phyloP scores from a whole-genome alignment of 1,140 invertebrate genomes.

The Plectrocnemia conspersa region DNA sequence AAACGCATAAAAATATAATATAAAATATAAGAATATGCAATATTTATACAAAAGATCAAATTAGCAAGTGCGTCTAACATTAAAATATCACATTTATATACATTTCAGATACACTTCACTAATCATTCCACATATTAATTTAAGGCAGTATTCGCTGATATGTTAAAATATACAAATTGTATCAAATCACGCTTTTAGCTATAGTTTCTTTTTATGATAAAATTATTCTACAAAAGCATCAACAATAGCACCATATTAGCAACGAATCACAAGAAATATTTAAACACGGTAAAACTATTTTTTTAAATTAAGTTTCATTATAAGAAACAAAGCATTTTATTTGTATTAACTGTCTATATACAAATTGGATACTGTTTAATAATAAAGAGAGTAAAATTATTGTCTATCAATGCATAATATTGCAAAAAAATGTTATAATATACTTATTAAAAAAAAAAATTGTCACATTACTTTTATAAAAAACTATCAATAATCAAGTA shows the following conservation, averaged over 20 bases:
- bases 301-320: too few species aligned
- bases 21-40: neutral
- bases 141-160: too few species aligned
- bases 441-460: neutral
- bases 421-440: neutral
- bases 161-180: too few species aligned
- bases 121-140: too few species aligned
- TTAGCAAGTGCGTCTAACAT: neutral
- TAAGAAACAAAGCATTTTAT: neutral
- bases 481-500: too few species aligned
- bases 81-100: neutral
- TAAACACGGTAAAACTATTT: too few species aligned
- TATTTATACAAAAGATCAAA: slow-evolving; percentile 8
- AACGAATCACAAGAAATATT: too few species aligned
- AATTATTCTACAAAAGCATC: too few species aligned
- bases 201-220: too few species aligned
- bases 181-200: too few species aligned
- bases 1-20: slow-evolving; percentile 1
- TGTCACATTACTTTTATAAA: neutral
- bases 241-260: too few species aligned
- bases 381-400: neutral
- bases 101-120: too few species aligned
- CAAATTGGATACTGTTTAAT: slow-evolving; percentile 6
- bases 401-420: neutral
- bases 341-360: neutral